Conservation (phyloP, 2,888 invertebrate species). For the Chrysolina americana region DNA sequence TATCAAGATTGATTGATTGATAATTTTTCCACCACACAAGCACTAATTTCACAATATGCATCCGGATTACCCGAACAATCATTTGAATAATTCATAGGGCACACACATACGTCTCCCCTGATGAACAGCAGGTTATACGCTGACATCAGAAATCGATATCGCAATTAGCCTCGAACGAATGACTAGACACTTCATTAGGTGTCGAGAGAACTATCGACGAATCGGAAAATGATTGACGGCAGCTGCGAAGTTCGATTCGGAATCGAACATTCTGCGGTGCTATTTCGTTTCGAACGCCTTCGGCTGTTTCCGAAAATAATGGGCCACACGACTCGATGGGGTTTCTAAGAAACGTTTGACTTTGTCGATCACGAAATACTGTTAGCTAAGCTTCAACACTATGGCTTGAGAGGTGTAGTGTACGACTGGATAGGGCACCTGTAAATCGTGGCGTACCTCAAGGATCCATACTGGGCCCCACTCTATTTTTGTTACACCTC, state of each 20-base stretch:
- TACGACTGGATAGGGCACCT: no score
- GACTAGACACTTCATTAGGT: conserved; percentile 23
- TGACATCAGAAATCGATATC: conserved; percentile 22
- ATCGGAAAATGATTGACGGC: conserved; percentile 20
- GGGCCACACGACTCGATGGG: no score
- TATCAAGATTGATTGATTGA: not conserved
- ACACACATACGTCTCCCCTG: not conserved
- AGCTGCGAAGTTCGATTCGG: conserved; percentile 5
- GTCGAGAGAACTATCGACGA: conserved; percentile 22
- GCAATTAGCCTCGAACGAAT: conserved; percentile 16
- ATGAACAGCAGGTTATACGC: not conserved
- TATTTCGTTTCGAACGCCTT: not conserved
- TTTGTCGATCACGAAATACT: no score
- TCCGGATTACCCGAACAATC: not conserved
- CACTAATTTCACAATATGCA: not conserved
- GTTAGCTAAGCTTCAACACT: no score
- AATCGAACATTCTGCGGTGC: not conserved
- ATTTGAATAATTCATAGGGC: conserved; percentile 16
- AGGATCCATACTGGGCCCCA: no score
- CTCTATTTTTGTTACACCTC: no score
- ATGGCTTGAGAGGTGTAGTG: no score
- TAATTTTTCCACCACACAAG: not conserved
- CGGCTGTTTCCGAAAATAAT: not conserved
- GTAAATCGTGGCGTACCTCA: no score
- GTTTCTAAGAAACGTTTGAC: no score